phyloP scores from a whole-genome alignment of 2,888 invertebrate species.

The Blastobasis adustella region DNA sequence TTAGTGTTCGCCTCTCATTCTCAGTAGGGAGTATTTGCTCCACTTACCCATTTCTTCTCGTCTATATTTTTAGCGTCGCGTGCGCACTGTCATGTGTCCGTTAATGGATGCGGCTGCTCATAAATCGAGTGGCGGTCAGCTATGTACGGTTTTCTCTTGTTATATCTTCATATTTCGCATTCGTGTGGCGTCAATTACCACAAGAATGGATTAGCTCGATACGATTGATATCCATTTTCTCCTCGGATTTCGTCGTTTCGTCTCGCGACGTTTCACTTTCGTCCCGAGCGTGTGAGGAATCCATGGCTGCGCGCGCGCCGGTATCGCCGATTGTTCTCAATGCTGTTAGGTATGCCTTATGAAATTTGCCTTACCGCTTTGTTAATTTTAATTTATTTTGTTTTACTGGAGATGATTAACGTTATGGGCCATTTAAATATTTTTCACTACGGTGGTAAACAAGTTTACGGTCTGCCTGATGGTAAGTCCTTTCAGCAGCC shows the following conservation, averaged over 20 bases:
- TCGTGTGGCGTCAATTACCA: conserved; percentile 25
- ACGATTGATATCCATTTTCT: conserved; percentile 22
- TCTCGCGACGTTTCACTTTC: too few species aligned
- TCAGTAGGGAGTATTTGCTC: conserved; percentile 5
- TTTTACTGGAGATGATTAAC: too few species aligned
- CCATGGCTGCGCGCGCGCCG: too few species aligned
- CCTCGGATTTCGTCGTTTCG: background rate
- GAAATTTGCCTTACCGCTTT: too few species aligned
- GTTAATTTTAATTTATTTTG: too few species aligned
- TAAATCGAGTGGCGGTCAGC: conserved; percentile 27
- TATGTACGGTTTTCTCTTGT: conserved; percentile 22
- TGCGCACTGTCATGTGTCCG: conserved; percentile 4
- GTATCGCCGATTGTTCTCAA: too few species aligned
- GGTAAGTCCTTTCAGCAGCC: too few species aligned
- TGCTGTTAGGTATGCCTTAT: too few species aligned
- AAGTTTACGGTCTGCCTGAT: too few species aligned
- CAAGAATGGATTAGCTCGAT: background rate
- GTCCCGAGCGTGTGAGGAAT: too few species aligned
- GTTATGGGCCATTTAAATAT: too few species aligned
- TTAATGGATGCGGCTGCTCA: conserved; percentile 20
- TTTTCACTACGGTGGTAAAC: too few species aligned
- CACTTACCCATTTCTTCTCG: conserved; percentile 17
- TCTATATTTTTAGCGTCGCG: conserved; percentile 16
- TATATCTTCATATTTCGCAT: conserved; percentile 20
- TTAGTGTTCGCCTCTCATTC: conserved; percentile 4